Evolutionary conservation across 2,113 vertebrate genomes (phyloP).

Genomic region (Pachycephala philippinensis): DNA sequence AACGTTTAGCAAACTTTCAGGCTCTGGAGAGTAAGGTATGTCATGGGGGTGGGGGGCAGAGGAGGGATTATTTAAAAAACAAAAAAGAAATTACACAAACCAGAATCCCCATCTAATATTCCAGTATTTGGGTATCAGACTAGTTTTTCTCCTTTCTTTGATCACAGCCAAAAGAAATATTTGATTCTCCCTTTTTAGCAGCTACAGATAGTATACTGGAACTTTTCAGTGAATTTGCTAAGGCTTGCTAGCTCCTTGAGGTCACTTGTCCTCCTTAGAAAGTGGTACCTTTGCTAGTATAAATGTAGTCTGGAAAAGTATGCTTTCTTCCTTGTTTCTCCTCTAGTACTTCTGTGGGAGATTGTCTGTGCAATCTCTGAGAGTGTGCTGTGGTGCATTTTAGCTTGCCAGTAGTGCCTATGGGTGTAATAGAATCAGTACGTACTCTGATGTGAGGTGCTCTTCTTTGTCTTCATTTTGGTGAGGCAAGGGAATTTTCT

Average conservation of each 20-base stretch:
- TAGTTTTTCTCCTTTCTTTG: not conserved
- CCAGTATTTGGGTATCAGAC: not conserved
- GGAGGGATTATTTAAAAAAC: not conserved
- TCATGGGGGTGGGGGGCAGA: accelerated
- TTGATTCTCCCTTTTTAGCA: not conserved
- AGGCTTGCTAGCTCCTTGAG: not conserved
- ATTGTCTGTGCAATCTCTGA: accelerated
- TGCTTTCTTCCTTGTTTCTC: not conserved
- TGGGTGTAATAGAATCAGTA: not conserved
- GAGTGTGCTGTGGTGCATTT: not conserved
- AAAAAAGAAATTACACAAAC: not conserved
- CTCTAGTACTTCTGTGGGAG: not conserved
- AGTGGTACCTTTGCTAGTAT: not conserved
- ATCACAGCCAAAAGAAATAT: not conserved
- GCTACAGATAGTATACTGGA: not conserved
- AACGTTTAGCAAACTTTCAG: not conserved
- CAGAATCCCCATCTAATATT: not conserved
- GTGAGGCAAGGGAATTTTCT: not conserved
- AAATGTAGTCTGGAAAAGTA: not conserved
- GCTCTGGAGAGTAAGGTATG: not conserved
- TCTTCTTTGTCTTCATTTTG: not conserved
- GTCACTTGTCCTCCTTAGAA: not conserved
- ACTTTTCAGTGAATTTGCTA: not conserved
- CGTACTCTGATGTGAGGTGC: not conserved
- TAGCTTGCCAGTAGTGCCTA: not conserved